These are phyloP conservation scores for Hylia prasina DNA, from an alignment of 2,113 vertebrate species.

Conservation along the genomic window DNA sequence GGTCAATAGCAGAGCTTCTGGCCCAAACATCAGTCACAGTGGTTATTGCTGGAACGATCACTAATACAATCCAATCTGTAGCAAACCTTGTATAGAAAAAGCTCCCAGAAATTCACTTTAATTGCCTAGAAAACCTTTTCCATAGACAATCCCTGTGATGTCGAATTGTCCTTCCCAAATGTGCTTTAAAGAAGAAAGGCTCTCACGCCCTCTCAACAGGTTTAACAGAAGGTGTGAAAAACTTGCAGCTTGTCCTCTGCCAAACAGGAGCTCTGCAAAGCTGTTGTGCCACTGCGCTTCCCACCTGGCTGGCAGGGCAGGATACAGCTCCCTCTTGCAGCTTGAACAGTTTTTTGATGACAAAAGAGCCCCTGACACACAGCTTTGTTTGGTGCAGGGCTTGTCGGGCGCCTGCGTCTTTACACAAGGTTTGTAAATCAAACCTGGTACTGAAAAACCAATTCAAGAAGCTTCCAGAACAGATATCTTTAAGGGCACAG, in stretches of 20 bases:
- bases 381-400: neutral
- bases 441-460: neutral
- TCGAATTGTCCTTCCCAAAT: neutral
- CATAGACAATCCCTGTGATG: neutral
- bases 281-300: neutral
- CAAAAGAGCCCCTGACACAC: neutral
- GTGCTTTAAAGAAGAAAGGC: neutral
- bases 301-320: neutral
- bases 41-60: neutral
- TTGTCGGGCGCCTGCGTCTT: rapidly evolving
- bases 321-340: neutral
- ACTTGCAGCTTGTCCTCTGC: neutral
- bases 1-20: neutral
- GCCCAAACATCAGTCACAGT: neutral
- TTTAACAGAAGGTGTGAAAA: neutral
- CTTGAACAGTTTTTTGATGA: neutral
- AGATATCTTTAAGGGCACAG: neutral
- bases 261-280: neutral
- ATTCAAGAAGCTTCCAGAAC: neutral
- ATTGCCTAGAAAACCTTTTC: neutral
- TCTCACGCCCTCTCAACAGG: neutral
- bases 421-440: neutral
- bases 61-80: neutral
- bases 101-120: neutral
- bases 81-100: neutral